These are phyloP conservation scores for Shinisaurus crocodilurus DNA, from an alignment of 2,113 vertebrate species.

Conservation along the genomic window DNA sequence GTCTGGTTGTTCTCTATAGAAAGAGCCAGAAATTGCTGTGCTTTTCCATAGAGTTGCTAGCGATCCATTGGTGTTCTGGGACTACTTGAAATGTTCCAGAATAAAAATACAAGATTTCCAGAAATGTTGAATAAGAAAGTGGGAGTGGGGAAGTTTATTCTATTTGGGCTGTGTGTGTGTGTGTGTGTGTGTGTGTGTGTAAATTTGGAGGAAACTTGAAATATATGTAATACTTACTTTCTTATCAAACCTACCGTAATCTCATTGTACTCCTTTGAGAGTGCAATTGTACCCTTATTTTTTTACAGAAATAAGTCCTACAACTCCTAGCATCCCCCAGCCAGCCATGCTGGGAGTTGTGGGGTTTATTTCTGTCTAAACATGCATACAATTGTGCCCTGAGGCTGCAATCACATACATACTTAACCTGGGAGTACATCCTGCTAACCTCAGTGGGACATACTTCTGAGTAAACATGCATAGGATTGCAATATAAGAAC, in stretches of 20 bases:
- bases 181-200: too few relatives aligned
- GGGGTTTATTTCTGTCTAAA: too few relatives aligned
- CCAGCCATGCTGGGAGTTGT: too few relatives aligned
- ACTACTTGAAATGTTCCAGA: background rate
- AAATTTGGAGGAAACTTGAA: background rate
- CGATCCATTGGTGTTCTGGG: background rate
- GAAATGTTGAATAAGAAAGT: background rate
- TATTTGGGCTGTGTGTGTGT: too few relatives aligned
- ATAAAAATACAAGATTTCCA: background rate
- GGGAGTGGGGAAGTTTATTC: too few relatives aligned
- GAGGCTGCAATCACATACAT: too few relatives aligned
- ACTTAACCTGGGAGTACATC: background rate
- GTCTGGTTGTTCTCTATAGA: background rate
- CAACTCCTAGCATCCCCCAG: too few relatives aligned
- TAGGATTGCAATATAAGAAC: background rate
- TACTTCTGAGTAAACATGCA: background rate
- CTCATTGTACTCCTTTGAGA: background rate
- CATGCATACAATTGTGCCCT: too few relatives aligned
- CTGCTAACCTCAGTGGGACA: background rate
- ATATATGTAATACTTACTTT: background rate
- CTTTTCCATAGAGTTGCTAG: background rate
- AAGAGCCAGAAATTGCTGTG: background rate
- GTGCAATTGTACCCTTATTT: background rate
- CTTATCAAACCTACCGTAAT: background rate
- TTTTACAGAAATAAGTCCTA: background rate